Percentiles rank a stretch among this genome's conserved stretches.
Evolutionary conservation across 2,113 vertebrate species (phyloP).

Genomic region (Dipodomys spectabilis): DNA sequence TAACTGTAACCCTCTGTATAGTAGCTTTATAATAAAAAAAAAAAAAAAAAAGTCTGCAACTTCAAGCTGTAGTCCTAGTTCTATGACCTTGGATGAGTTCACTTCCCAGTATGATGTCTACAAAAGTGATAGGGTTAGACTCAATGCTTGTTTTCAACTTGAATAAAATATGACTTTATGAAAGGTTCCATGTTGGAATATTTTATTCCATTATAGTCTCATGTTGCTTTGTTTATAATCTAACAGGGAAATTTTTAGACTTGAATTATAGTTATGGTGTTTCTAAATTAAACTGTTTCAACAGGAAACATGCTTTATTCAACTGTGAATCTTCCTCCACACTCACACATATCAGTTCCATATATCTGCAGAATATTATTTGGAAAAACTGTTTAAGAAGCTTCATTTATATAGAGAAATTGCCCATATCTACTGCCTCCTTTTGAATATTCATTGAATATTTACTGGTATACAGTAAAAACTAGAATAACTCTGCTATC

Average conservation of each 20-base stretch:
- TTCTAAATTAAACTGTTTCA: conserved; percentile 34
- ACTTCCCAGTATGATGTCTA: background rate
- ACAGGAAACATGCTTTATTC: conserved; percentile 21
- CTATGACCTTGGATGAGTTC: conserved; percentile 20
- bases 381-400: conserved; percentile 40
- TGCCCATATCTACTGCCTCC: background rate
- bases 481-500: conserved; percentile 4
- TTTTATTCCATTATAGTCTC: conserved; percentile 23
- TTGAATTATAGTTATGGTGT: conserved; percentile 8
- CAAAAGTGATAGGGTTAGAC: background rate
- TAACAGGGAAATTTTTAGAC: conserved; percentile 30
- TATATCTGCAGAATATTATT: conserved; percentile 28
- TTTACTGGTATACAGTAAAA: conserved; percentile 44
- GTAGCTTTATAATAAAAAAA: too few species aligned
- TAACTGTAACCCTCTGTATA: too few species aligned
- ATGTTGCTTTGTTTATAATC: conserved; percentile 35
- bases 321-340: background rate
- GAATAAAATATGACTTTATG: conserved; percentile 25
- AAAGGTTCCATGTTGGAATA: conserved; percentile 4
- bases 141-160: background rate
- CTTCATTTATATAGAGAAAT: conserved; percentile 37
- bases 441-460: conserved; percentile 59
- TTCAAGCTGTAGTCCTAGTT: conserved; percentile 26
- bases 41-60: conserved; percentile 41
- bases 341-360: background rate